A percentile compares a stretch with the other conserved stretches of the same genome.
phyloP scores from a whole-genome alignment of 2,113 vertebrate species.

The Plectropomus leopardus region DNA sequence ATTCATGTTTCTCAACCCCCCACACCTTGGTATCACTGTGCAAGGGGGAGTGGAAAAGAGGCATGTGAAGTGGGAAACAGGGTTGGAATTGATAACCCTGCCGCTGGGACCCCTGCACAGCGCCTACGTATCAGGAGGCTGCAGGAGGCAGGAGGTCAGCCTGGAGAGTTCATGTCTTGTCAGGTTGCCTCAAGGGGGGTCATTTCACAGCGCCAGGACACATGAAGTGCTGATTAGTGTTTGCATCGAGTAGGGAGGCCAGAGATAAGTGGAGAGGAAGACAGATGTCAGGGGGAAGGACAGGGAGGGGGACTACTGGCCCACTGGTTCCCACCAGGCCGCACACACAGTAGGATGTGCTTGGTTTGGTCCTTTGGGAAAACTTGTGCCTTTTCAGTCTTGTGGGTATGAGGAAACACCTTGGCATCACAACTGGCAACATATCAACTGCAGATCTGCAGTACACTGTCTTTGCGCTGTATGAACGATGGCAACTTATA shows the following conservation, averaged over 20 bases:
- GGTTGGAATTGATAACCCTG: slow-evolving; percentile 72
- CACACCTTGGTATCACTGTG: slow-evolving; percentile 91
- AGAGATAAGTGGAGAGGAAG: slow-evolving; percentile 81
- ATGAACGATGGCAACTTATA: slow-evolving; percentile 15
- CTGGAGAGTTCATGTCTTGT: slow-evolving; percentile 75
- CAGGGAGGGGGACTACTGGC: slow-evolving; percentile 50
- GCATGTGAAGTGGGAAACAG: slow-evolving; percentile 84
- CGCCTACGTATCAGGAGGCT: slow-evolving; percentile 62
- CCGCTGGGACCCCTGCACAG: slow-evolving; percentile 51
- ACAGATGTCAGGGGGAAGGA: slow-evolving; percentile 73
- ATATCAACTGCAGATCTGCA: no score
- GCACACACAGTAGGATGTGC: slow-evolving; percentile 31
- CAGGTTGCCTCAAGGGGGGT: slow-evolving; percentile 75
- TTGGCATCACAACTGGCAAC: slow-evolving; percentile 13
- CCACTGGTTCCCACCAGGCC: slow-evolving; percentile 75
- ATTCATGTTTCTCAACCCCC: slow-evolving; percentile 87
- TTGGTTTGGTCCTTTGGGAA: slow-evolving; percentile 43
- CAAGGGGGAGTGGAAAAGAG: slow-evolving; percentile 73
- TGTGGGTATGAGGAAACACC: slow-evolving; percentile 24
- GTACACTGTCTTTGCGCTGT: slow-evolving; percentile 28
- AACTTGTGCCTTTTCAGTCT: slow-evolving; percentile 28
- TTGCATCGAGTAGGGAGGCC: slow-evolving; percentile 69
- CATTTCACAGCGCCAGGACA: slow-evolving; percentile 64
- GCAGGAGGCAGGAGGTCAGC: slow-evolving; percentile 65
- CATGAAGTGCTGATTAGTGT: slow-evolving; percentile 82